phyloP scores from a whole-genome alignment of 2,113 vertebrate genomes.

The Forbesichthys papilliferus region DNA sequence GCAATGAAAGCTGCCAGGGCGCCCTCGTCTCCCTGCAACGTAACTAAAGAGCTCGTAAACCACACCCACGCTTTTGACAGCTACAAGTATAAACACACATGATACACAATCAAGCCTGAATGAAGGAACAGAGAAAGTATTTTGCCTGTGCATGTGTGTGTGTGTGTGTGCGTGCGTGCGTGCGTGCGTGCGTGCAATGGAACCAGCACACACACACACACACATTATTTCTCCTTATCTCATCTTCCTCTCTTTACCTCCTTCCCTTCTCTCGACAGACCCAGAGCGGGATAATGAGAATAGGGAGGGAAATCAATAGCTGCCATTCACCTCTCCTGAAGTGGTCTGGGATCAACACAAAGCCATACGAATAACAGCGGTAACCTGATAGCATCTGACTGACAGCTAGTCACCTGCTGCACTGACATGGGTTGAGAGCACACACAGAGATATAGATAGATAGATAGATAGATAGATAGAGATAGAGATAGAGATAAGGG shows the following conservation, averaged over 20 bases:
- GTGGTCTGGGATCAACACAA: constrained; percentile 42
- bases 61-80: constrained; percentile 53
- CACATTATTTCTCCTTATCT: not conserved
- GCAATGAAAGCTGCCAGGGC: constrained; percentile 28
- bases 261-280: constrained; percentile 21
- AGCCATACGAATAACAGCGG: constrained; percentile 42
- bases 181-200: constrained; percentile 15
- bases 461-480: not conserved
- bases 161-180: too few species aligned
- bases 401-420: constrained; percentile 41
- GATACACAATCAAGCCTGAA: constrained; percentile 54
- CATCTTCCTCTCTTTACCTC: not conserved
- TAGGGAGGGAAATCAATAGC: constrained; percentile 8
- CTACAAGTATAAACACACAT: constrained; percentile 42
- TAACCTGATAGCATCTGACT: constrained; percentile 47
- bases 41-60: constrained; percentile 60
- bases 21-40: constrained; percentile 31
- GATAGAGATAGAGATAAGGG: constrained; percentile 1
- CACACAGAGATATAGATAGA: constrained; percentile 8
- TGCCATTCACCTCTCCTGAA: constrained; percentile 39
- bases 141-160: not conserved
- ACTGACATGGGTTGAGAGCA: not conserved
- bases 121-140: not conserved
- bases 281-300: constrained; percentile 52
- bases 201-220: not conserved